A percentile compares a stretch with the other conserved stretches of the same genome.
These are phyloP conservation scores for Hirundichthys speculiger DNA, from an alignment of 2,113 vertebrate genomes.

Conservation along the genomic window DNA sequence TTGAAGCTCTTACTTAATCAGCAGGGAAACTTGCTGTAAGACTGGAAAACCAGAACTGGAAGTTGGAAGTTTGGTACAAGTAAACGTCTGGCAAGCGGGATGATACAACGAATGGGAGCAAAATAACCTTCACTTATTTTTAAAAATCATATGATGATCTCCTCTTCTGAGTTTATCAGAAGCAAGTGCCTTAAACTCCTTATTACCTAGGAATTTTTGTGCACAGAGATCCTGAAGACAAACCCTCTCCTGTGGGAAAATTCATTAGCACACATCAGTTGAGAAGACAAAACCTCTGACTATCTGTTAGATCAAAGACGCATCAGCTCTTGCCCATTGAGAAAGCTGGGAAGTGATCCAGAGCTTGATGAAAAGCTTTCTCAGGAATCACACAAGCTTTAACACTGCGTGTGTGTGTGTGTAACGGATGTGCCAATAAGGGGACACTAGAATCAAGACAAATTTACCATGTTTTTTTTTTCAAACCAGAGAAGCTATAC, in stretches of 20 bases:
- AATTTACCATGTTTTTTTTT: background rate
- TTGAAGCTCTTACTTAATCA: constrained; percentile 40
- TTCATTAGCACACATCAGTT: constrained; percentile 45
- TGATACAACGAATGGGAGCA: background rate
- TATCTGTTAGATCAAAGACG: constrained; percentile 60
- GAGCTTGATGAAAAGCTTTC: constrained; percentile 68
- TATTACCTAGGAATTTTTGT: constrained; percentile 17
- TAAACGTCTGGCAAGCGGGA: constrained; percentile 4
- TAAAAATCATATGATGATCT: no score
- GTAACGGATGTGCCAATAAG: constrained; percentile 36
- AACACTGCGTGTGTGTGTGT: constrained; percentile 3
- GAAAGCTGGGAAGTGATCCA: constrained; percentile 69
- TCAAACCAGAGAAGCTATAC: constrained; percentile 2
- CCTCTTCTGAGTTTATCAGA: no score
- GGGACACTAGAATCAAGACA: constrained; percentile 21
- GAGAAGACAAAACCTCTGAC: constrained; percentile 58
- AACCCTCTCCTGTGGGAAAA: constrained; percentile 37
- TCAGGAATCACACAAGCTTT: constrained; percentile 51
- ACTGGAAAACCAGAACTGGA: constrained; percentile 43
- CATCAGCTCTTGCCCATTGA: constrained; percentile 52
- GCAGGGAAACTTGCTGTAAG: constrained; percentile 29
- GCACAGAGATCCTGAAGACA: constrained; percentile 3
- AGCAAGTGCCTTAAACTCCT: background rate
- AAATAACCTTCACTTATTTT: no score
- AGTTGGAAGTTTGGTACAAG: constrained; percentile 8